Percentiles rank a stretch among this genome's conserved stretches.
Evolutionary conservation across 1,140 invertebrate species (phyloP).

Genomic region (Centruroides sculpturatus): DNA sequence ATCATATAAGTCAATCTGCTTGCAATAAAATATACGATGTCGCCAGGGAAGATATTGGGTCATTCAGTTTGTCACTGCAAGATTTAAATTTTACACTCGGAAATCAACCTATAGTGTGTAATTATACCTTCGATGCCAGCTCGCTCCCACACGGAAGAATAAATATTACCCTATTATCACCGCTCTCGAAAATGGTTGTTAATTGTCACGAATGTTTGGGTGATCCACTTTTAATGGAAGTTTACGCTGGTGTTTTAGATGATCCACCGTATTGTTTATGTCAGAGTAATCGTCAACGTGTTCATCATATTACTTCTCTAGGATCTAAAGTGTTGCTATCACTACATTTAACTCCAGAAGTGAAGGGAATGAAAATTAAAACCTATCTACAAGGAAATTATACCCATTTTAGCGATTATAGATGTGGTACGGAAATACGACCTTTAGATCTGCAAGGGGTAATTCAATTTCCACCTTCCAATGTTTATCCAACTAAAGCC

Average conservation of each 20-base stretch:
- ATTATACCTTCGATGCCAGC: slow-evolving; percentile 17
- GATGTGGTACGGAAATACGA: slow-evolving; percentile 16
- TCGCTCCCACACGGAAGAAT: slow-evolving; percentile 16
- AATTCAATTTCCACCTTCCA: slow-evolving; percentile 10
- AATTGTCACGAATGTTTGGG: slow-evolving; percentile 13
- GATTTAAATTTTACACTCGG: slow-evolving; percentile 7
- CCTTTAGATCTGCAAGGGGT: slow-evolving; percentile 16
- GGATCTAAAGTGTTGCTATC: slow-evolving; percentile 7
- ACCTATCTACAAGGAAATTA: slow-evolving; percentile 1
- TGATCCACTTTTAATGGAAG: slow-evolving; percentile 11
- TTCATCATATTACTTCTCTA: slow-evolving; percentile 6
- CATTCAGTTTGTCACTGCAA: slow-evolving; percentile 4
- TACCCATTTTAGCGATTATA: slow-evolving; percentile 12
- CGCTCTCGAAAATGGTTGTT: slow-evolving; percentile 15
- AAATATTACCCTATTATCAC: slow-evolving; percentile 14
- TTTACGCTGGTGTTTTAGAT: slow-evolving; percentile 10
- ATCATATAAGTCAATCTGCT: slow-evolving; percentile 2
- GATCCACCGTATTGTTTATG: slow-evolving; percentile 14
- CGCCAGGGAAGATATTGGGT: background rate
- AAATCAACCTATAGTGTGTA: slow-evolving; percentile 13
- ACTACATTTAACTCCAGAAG: slow-evolving; percentile 3
- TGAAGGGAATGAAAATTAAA: background rate
- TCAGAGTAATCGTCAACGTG: slow-evolving; percentile 3
- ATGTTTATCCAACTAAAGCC: slow-evolving; percentile 1
- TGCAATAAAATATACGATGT: slow-evolving; percentile 5